A percentile compares a stretch with the other conserved stretches of the same genome.
Evolutionary conservation across 2,113 vertebrate species (phyloP).

Genomic region (Acanthisitta chloris): DNA sequence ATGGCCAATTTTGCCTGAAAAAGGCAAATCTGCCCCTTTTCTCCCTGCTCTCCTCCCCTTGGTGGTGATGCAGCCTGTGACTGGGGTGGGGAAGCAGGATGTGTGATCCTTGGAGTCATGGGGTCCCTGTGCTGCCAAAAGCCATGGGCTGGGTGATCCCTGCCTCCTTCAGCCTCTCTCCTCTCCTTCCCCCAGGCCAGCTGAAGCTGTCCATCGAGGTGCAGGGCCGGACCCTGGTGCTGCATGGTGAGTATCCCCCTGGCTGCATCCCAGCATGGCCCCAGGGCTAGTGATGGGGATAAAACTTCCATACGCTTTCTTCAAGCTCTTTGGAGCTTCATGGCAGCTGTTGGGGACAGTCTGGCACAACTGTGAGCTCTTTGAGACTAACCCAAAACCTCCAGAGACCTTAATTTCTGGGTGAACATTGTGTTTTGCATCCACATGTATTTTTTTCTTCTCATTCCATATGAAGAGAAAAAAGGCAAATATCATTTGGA

Average conservation of each 20-base stretch:
- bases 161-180: not conserved
- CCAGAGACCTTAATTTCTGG: not conserved
- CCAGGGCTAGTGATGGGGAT: not conserved
- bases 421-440: not conserved
- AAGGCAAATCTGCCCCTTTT: not conserved
- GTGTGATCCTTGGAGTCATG: not conserved
- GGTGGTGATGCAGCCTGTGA: not conserved
- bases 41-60: not conserved
- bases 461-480: not conserved
- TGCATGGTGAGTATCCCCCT: constrained; percentile 70
- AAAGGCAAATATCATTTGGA: not conserved
- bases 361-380: accelerated
- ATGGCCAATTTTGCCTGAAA: not conserved
- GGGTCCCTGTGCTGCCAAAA: no score
- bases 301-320: not conserved
- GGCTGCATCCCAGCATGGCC: accelerated
- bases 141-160: accelerated
- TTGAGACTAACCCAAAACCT: not conserved
- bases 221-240: constrained; percentile 42
- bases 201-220: constrained; percentile 73
- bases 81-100: not conserved
- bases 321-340: not conserved
- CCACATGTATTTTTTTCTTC: not conserved
- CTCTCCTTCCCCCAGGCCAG: constrained; percentile 65
- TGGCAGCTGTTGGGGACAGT: not conserved